A percentile compares a stretch with the other conserved stretches of the same genome.
Evolutionary conservation across 2,888 invertebrate genomes (phyloP).

Genomic region (Gerosis bhagava): DNA sequence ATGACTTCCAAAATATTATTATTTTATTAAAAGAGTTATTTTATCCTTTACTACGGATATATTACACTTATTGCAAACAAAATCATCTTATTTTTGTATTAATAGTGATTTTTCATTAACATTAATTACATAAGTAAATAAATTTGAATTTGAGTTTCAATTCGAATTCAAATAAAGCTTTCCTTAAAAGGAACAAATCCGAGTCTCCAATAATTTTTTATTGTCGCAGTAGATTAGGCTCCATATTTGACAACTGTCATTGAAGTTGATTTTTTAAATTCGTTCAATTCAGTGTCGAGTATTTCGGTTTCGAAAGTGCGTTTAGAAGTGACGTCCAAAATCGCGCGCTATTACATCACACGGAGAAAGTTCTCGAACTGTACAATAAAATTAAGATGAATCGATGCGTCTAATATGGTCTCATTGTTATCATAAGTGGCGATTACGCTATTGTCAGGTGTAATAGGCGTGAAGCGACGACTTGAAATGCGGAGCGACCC

Average conservation of each 20-base stretch:
- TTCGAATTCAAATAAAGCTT: no score
- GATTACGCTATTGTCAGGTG: constrained; percentile 43
- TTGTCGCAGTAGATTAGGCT: background rate
- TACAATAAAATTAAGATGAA: constrained; percentile 49
- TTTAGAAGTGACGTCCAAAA: constrained; percentile 23
- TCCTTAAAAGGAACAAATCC: no score
- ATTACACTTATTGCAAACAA: no score
- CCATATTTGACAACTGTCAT: constrained; percentile 44
- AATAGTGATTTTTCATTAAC: no score
- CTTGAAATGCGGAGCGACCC: constrained; percentile 6
- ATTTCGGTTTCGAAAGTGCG: constrained; percentile 37
- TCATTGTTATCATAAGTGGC: constrained; percentile 38
- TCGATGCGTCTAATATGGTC: constrained; percentile 51
- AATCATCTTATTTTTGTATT: no score
- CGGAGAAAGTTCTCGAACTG: constrained; percentile 21
- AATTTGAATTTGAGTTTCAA: no score
- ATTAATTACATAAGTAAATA: no score
- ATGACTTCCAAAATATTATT: no score
- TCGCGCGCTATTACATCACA: constrained; percentile 27
- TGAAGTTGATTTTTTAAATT: constrained; percentile 59
- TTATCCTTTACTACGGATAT: no score
- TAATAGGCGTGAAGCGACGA: constrained; percentile 32
- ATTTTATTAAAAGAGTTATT: no score
- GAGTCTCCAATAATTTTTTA: no score
- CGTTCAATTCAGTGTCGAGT: constrained; percentile 21